Evolutionary conservation across 2,888 invertebrate genomes (phyloP).

Genomic region (Argyra leucocephala): DNA sequence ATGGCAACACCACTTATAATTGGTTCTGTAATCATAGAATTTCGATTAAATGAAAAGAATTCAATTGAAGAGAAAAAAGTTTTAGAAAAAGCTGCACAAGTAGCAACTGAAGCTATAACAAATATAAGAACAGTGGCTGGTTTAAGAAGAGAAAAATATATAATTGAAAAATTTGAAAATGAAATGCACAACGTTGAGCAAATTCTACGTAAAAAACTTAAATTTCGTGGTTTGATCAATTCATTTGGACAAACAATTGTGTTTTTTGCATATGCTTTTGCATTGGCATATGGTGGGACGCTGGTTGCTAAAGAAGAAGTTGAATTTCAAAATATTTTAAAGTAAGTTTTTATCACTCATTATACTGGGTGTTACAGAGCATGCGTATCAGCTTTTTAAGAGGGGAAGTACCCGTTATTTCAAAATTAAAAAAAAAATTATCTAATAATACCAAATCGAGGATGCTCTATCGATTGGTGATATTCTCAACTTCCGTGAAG

Average conservation of each 20-base stretch:
- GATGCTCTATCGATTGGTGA: too few species aligned
- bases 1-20: constrained; percentile 61
- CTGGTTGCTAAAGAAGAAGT: constrained; percentile 55
- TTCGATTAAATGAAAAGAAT: constrained; percentile 53
- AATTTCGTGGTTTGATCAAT: constrained; percentile 59
- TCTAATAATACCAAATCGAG: too few species aligned
- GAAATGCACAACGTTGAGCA: constrained; percentile 48
- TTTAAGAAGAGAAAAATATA: constrained; percentile 53
- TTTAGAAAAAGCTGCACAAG: constrained; percentile 57
- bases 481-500: too few species aligned
- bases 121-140: constrained; percentile 64
- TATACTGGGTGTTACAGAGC: too few species aligned
- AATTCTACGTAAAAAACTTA: constrained; percentile 48
- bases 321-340: constrained; percentile 59
- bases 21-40: constrained; percentile 57
- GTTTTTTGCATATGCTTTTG: constrained; percentile 62
- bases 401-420: too few species aligned
- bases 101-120: constrained; percentile 64
- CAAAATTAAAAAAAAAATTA: too few species aligned
- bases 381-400: too few species aligned
- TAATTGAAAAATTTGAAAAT: constrained; percentile 51
- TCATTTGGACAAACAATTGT: constrained; percentile 62
- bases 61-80: constrained; percentile 53
- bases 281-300: constrained; percentile 63
- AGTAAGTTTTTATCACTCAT: constrained; percentile 52